phyloP scores from a whole-genome alignment of 2,888 invertebrate species.

The Trissolcus brochymenae region DNA sequence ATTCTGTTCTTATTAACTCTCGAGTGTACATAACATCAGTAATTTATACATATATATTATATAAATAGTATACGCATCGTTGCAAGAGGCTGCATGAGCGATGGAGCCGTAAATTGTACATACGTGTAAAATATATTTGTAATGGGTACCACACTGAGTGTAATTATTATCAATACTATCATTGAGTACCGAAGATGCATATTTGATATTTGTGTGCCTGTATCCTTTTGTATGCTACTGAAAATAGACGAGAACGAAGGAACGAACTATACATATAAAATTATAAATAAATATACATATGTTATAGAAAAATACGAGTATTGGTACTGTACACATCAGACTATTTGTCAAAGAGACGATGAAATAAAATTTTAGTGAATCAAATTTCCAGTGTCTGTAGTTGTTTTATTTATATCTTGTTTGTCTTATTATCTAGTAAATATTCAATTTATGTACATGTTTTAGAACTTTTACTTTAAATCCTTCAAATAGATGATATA shows the following conservation, averaged over 20 bases:
- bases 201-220: slow-evolving; percentile 76
- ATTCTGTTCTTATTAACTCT: slow-evolving; percentile 56
- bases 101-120: slow-evolving; percentile 62
- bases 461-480: background rate
- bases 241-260: slow-evolving; percentile 64
- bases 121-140: slow-evolving; percentile 67
- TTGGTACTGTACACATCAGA: slow-evolving; percentile 68
- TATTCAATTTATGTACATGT: background rate
- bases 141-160: slow-evolving; percentile 68
- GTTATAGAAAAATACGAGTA: slow-evolving; percentile 64
- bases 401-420: slow-evolving; percentile 1
- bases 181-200: slow-evolving; percentile 70
- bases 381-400: slow-evolving; percentile 51
- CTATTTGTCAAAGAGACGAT: slow-evolving; percentile 68
- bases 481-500: too few species aligned
- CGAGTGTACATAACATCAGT: slow-evolving; percentile 70
- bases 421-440: too few species aligned
- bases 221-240: slow-evolving; percentile 75
- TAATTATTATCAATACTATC: slow-evolving; percentile 72
- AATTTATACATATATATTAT: slow-evolving; percentile 67
- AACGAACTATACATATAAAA: slow-evolving; percentile 69
- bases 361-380: slow-evolving; percentile 75
- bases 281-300: slow-evolving; percentile 64
- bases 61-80: slow-evolving; percentile 67
- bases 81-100: slow-evolving; percentile 53